phyloP scores from a whole-genome alignment of 1,140 invertebrate genomes.

The Pogonus chalceus region DNA sequence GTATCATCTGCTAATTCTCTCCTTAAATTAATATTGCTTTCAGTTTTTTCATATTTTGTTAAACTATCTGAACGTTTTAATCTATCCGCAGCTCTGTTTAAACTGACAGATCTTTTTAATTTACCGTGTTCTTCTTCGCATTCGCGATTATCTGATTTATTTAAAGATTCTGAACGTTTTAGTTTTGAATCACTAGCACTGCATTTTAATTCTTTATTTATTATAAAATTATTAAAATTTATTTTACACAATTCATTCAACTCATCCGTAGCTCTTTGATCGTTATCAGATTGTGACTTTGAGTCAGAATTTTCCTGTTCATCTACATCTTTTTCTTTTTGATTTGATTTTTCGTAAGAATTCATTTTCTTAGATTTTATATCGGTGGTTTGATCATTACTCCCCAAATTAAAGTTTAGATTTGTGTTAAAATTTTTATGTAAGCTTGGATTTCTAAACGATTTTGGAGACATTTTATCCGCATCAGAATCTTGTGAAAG shows the following conservation, averaged over 20 bases:
- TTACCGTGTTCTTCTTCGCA: slow-evolving; percentile 36
- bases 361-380: background rate
- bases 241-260: background rate
- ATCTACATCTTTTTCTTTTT: background rate
- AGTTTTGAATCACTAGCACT: slow-evolving; percentile 30
- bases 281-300: background rate
- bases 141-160: slow-evolving; percentile 40
- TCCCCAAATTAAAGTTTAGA: background rate
- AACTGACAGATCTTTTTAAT: slow-evolving; percentile 44
- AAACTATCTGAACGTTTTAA: slow-evolving; percentile 55
- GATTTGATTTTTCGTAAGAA: background rate
- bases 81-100: slow-evolving; percentile 43
- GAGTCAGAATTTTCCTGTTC: background rate
- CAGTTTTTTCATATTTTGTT: slow-evolving; percentile 72
- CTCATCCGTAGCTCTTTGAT: background rate
- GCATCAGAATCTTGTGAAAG: slow-evolving; percentile 22
- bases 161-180: slow-evolving; percentile 50
- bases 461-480: slow-evolving; percentile 28
- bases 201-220: background rate
- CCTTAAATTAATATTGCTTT: slow-evolving; percentile 64
- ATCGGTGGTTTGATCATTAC: background rate
- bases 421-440: slow-evolving; percentile 27
- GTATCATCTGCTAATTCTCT: slow-evolving; percentile 46
- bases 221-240: background rate
- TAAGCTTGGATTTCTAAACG: slow-evolving; percentile 33